Base-by-base conservation (phyloP, 23 tunicate genomes). In the Phallusia fumigata region DNA sequence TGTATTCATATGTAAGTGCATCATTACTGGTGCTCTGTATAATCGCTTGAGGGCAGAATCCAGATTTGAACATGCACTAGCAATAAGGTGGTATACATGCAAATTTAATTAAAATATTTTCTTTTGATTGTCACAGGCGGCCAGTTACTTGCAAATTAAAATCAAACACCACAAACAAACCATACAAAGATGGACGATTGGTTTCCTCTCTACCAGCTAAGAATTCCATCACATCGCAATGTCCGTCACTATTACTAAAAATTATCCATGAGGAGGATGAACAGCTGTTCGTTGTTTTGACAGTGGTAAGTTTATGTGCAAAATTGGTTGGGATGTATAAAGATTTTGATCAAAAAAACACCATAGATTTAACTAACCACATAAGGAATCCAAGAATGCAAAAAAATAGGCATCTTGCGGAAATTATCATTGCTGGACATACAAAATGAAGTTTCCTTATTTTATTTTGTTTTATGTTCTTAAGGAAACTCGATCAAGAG, bases 401-500 rank as follows among this genome's bases (percentile, higher is more conserved):
- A n/a, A n/a, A n/a, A n/a, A n/a, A n/a, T n/a, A n/a, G n/a, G n/a
- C n/a, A n/a, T n/a, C n/a, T n/a, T n/a, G n/a, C n/a, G n/a, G n/a
- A n/a, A n/a, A n/a, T n/a, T 52, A 52, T 18, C 18, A 52, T 52
- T 52, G 18, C 19, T 18, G 19, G n/a, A n/a, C n/a, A n/a, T n/a
- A n/a, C n/a, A n/a, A n/a, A n/a, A n/a, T n/a, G n/a, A n/a, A 5
- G 32, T 30, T 26, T 26, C 74, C 3, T 65, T 11, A 26, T 5
- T 65, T 6, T 65, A 5, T 3, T 5, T 65, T 65, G 32, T 32
- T 26, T 52, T 69, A 49, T 44, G 16, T 80, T 80, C 82, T 86
- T 5, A 81, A 91, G 96, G 90, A 83, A 32, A 82, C 82, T 31
- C 78, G 85, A 26, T 79, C 87, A 0, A 50, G 81, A 10, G 96